A percentile compares a stretch with the other conserved stretches of the same genome.
Evolutionary conservation across 2,797 vertebrate species (phyloP).

Genomic region (Meriones psammophilus): DNA sequence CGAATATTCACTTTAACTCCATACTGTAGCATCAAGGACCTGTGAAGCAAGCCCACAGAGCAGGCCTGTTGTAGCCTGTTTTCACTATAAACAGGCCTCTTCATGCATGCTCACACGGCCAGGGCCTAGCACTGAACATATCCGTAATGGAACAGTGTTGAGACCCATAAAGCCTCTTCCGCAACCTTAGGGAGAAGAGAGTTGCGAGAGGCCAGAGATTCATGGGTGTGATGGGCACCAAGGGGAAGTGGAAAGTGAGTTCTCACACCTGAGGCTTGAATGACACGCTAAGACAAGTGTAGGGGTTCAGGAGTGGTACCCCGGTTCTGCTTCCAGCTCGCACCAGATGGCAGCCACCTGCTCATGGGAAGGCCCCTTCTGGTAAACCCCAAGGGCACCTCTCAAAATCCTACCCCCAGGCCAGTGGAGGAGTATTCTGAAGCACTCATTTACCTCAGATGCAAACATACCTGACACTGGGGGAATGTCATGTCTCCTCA

Average conservation of each 20-base stretch:
- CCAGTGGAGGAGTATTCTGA: too few species aligned
- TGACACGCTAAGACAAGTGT: not conserved
- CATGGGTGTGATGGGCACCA: not conserved
- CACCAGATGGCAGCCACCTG: not conserved
- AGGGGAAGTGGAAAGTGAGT: not conserved
- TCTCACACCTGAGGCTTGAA: not conserved
- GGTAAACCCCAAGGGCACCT: not conserved
- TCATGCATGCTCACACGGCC: not conserved
- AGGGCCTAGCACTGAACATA: not conserved
- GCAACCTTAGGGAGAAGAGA: not conserved
- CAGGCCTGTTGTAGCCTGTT: not conserved
- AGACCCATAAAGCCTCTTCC: not conserved
- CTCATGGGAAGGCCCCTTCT: not conserved
- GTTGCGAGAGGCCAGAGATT: not conserved
- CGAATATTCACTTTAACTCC: constrained; percentile 15
- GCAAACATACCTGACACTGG: not conserved
- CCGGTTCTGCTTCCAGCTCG: not conserved
- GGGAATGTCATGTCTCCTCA: not conserved
- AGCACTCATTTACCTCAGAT: not conserved
- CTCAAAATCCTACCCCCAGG: not conserved
- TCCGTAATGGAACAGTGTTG: accelerated
- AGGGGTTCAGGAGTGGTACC: not conserved
- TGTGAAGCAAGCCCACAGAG: not conserved
- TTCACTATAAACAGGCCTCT: not conserved
- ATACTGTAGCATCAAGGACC: not conserved